These are phyloP conservation scores for Pandemis corylana DNA, from an alignment of 2,888 invertebrate genomes.

Conservation along the genomic window DNA sequence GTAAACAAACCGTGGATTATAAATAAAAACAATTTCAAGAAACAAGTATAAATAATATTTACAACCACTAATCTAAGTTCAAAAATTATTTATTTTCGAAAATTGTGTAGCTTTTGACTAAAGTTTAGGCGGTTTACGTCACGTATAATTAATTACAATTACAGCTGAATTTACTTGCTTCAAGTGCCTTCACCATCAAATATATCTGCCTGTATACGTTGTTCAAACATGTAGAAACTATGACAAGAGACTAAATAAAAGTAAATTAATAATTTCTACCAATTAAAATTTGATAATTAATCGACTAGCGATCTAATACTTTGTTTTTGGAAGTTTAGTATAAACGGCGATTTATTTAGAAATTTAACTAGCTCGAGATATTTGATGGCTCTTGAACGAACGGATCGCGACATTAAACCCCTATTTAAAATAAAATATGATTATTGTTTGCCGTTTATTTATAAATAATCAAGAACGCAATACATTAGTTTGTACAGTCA, in stretches of 20 bases:
- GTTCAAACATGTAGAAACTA: too few relatives aligned
- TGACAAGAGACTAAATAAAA: too few relatives aligned
- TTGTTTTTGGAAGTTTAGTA: background rate
- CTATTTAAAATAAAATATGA: background rate
- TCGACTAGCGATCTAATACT: background rate
- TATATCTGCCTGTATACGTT: background rate
- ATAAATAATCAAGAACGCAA: too few relatives aligned
- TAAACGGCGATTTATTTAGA: too few relatives aligned
- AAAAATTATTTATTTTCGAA: background rate
- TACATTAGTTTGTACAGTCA: too few relatives aligned
- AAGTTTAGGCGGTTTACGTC: conserved; percentile 34
- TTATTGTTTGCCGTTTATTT: background rate
- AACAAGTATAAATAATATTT: conserved; percentile 32
- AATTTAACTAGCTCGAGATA: background rate
- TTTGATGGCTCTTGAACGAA: background rate
- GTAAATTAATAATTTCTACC: too few relatives aligned
- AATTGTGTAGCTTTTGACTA: conserved; percentile 21
- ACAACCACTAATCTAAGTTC: conserved; percentile 15
- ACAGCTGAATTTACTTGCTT: background rate
- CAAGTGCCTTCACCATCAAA: background rate
- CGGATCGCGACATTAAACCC: background rate
- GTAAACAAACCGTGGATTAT: background rate
- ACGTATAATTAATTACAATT: conserved; percentile 3
- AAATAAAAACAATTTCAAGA: conserved; percentile 1
- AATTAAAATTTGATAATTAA: too few relatives aligned